Evolutionary conservation across 2,888 invertebrate species (phyloP).

Genomic region (Cataglyphis rosenhaueri): DNA sequence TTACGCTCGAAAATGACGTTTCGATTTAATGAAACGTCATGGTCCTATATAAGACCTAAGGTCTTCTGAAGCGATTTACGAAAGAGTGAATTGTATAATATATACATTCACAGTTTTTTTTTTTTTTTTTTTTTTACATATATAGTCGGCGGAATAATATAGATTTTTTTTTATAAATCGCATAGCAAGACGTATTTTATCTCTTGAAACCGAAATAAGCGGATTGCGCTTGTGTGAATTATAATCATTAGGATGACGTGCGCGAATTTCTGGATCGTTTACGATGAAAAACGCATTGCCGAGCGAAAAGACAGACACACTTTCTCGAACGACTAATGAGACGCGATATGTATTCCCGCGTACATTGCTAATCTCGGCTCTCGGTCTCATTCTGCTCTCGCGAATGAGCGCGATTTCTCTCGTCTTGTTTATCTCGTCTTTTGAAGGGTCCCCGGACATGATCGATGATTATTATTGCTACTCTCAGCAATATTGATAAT

Average conservation of each 20-base stretch:
- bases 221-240: background rate
- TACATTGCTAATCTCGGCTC: constrained; percentile 20
- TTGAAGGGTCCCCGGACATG: constrained; percentile 2
- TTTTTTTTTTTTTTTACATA: too few relatives aligned
- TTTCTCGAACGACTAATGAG: background rate
- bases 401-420: constrained; percentile 18
- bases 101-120: background rate
- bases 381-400: constrained; percentile 29
- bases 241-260: background rate
- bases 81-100: constrained; percentile 15
- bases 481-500: constrained; percentile 26
- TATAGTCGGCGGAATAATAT: background rate
- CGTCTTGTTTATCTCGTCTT: constrained; percentile 46
- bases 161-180: background rate
- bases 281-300: background rate
- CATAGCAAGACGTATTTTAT: background rate
- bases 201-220: background rate
- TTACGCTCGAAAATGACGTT: constrained; percentile 25
- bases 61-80: background rate
- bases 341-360: constrained; percentile 8
- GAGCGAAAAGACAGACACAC: background rate
- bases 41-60: background rate
- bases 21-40: background rate
- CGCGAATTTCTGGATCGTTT: constrained; percentile 10
- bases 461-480: constrained; percentile 18